Percentiles rank a stretch among this genome's conserved stretches.
Conservation (phyloP, 2,888 invertebrate genomes). For the Zygaena filipendulae region DNA sequence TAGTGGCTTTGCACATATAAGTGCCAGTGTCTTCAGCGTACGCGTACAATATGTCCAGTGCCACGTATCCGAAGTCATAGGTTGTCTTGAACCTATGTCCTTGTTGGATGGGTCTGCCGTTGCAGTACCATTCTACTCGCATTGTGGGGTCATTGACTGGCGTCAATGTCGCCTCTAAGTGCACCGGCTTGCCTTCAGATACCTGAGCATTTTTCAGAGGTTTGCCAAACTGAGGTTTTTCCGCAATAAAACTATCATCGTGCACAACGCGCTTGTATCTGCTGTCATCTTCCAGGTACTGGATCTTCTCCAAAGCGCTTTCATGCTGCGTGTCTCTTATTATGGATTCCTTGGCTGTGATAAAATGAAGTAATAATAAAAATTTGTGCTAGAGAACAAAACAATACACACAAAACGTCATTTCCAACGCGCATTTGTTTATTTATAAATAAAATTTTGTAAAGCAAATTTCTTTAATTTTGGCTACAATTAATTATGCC, state of each 20-base stretch:
- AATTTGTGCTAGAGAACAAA: no score
- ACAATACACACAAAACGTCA: no score
- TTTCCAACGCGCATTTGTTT: no score
- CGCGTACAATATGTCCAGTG: conserved; percentile 95
- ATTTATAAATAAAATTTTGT: no score
- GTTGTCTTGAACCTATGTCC: conserved; percentile 96
- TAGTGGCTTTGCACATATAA: conserved; percentile 96
- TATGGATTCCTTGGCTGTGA: conserved; percentile 81
- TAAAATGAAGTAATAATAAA: no score
- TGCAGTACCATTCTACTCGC: conserved; percentile 98
- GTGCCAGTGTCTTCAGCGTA: conserved; percentile 97
- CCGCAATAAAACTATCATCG: conserved; percentile 81
- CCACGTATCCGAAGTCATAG: conserved; percentile 97
- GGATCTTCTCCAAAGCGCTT: conserved; percentile 91
- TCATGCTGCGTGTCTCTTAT: conserved; percentile 93
- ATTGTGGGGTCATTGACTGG: conserved; percentile 99
- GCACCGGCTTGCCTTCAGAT: conserved; percentile 88
- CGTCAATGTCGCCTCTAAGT: conserved; percentile 93
- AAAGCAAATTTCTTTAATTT: no score
- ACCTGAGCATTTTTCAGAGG: conserved; percentile 88
- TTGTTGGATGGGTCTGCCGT: conserved; percentile 91
- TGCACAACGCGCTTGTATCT: conserved; percentile 76
- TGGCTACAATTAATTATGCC: no score
- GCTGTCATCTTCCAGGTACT: conserved; percentile 88
- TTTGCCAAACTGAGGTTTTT: conserved; percentile 90